phyloP scores from a whole-genome alignment of 1,140 invertebrate species.

The Dryas iulia region DNA sequence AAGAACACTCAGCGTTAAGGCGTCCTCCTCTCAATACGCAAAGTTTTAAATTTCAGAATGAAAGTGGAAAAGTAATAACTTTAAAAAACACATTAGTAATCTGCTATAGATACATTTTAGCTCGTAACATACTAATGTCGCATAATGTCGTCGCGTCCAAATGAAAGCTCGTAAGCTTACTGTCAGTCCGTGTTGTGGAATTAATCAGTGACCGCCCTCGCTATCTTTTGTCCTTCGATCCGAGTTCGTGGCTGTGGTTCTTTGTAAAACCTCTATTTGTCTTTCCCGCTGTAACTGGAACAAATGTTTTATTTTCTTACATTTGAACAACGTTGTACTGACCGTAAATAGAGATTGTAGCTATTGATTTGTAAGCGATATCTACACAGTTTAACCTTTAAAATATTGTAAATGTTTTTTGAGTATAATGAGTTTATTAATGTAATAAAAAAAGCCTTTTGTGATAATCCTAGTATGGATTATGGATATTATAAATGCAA shows the following conservation, averaged over 20 bases:
- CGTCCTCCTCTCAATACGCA: no score
- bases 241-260: conserved; percentile 11
- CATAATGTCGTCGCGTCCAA: neutral
- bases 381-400: neutral
- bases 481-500: no score
- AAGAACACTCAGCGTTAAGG: no score
- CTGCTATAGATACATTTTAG: neutral
- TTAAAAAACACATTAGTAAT: no score
- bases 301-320: conserved; percentile 11
- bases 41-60: no score
- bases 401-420: neutral
- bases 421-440: no score
- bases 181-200: conserved; percentile 50
- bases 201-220: conserved; percentile 49
- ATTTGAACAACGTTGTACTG: neutral
- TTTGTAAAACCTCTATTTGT: conserved; percentile 30
- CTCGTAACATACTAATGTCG: neutral
- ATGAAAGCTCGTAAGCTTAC: conserved; percentile 20
- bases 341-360: neutral
- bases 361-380: neutral
- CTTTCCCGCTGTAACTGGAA: conserved; percentile 12
- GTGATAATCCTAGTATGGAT: no score
- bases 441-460: no score
- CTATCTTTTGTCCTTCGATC: conserved; percentile 32
- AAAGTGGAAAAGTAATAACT: no score